Base-by-base conservation (phyloP, 2,888 invertebrate genomes). In the Drosophila nr. perissopoda region DNA sequence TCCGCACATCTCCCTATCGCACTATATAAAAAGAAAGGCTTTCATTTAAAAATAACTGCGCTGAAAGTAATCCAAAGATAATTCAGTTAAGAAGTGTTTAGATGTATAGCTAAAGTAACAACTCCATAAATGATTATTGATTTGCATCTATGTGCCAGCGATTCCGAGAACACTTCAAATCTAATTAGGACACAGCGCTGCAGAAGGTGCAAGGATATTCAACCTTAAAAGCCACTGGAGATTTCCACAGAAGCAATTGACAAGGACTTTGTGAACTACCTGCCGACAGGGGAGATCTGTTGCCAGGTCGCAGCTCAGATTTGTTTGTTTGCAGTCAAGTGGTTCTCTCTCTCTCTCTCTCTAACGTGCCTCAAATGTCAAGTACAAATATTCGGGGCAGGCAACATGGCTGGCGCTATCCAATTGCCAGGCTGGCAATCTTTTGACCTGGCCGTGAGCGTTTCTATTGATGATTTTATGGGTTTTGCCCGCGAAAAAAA, bases 381-480 rank as follows among this genome's bases (percentile, higher is more conserved):
- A 73, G 69, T 69, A 57, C 25, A 36, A 29, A 21, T 18, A 18
- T 31, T 13, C 7, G 25, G 45, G 45, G 45, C 45, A 45, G 45
- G 45, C 45, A 45, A 4, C 45, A 25, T 25, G 25, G 45, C 45
- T 45, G 45, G 45, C 45, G 45, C 45, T 45, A 16, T 16, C 38
- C 38, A 38, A 8, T 38, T 18, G 18, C 38, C 21, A 16, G 42
- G 21, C 42, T 4, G 6, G 13, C 18, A 25, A 25, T 16, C 25
- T 16, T 4, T 45, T 45, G 45, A 25, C 45, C 36, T 25, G 38
- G 45, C 60, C 58, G 49, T 49, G 38, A 40, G 49, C 13, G 31
- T 42, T 64, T 76, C 83, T 71, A 87, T 88, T 88, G 89, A 89
- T 89, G 75, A 76, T 80, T 88, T 88, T 89, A 88, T 89, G 87